A percentile compares a stretch with the other conserved stretches of the same genome.
Evolutionary conservation across 2,113 vertebrate species (phyloP).

Genomic region (Trematocara stigmaticum): DNA sequence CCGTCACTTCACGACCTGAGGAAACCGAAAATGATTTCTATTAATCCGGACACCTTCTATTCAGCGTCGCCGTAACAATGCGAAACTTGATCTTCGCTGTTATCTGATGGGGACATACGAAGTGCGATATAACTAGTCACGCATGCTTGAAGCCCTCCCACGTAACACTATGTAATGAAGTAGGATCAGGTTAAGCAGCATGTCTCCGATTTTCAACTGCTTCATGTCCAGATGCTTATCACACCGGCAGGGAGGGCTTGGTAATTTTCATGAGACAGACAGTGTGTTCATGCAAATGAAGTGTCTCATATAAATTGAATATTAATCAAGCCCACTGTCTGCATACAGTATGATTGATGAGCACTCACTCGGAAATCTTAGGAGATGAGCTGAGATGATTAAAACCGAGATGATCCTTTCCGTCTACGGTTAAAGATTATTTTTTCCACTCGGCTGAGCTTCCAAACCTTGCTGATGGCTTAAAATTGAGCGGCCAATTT

Average conservation of each 20-base stretch:
- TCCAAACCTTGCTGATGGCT: background rate
- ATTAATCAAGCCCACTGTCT: conserved; percentile 53
- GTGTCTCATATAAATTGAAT: conserved; percentile 48
- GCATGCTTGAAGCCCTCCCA: conserved; percentile 48
- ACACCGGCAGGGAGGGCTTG: conserved; percentile 17
- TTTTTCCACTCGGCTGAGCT: background rate
- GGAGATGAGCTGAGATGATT: conserved; percentile 50
- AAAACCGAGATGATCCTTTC: conserved; percentile 22
- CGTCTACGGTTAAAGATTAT: conserved; percentile 18
- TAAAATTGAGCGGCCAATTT: conserved; percentile 9
- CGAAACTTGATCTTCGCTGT: conserved; percentile 37
- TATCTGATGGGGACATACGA: conserved; percentile 49
- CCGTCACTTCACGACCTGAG: conserved; percentile 31
- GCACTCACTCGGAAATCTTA: conserved; percentile 46
- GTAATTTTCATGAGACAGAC: conserved; percentile 49
- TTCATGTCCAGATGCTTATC: conserved; percentile 65
- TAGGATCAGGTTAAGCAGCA: conserved; percentile 59
- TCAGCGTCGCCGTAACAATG: conserved; percentile 33
- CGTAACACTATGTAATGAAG: conserved; percentile 55
- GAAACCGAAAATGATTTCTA: conserved; percentile 47
- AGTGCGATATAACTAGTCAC: conserved; percentile 50
- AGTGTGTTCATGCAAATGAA: conserved; percentile 64
- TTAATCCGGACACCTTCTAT: conserved; percentile 17
- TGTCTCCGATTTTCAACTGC: conserved; percentile 47
- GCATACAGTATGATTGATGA: conserved; percentile 57